phyloP scores from a whole-genome alignment of 1,140 invertebrate species.

The Ceratina japonica region DNA sequence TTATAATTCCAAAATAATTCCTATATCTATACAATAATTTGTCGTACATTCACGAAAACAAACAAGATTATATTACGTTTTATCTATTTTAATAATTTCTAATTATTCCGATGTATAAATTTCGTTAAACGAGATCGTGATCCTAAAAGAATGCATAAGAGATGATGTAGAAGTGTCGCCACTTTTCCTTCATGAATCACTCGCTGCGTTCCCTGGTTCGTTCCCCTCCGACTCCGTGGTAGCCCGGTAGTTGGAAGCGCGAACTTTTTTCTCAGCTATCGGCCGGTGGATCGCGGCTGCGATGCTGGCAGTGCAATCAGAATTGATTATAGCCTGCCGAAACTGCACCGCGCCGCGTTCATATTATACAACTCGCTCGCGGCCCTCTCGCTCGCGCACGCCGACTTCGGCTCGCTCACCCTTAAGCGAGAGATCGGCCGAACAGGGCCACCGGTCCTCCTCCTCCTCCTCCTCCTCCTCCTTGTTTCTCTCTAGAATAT shows the following conservation, averaged over 20 bases:
- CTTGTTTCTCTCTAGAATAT: constrained; percentile 14
- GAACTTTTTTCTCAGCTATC: constrained; percentile 74
- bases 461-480: neutral
- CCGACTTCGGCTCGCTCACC: constrained; percentile 4
- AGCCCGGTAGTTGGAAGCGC: constrained; percentile 74
- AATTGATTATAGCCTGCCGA: constrained; percentile 80
- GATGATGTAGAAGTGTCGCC: too few species aligned
- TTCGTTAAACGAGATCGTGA: too few species aligned
- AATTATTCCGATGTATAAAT: too few species aligned
- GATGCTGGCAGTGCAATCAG: constrained; percentile 77
- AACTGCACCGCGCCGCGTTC: constrained; percentile 73
- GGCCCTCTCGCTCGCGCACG: constrained; percentile 54
- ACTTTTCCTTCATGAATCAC: neutral
- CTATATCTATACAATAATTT: too few species aligned
- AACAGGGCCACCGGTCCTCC: neutral
- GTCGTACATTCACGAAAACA: too few species aligned
- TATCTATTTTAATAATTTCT: too few species aligned
- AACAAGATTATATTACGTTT: too few species aligned
- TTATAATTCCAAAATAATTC: too few species aligned
- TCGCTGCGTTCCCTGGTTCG: neutral
- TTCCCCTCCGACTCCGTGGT: constrained; percentile 20
- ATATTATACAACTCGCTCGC: constrained; percentile 77
- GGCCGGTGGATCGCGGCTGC: constrained; percentile 74
- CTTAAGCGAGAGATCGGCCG: constrained; percentile 33
- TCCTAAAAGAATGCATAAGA: too few species aligned